Evolutionary conservation across 2,797 vertebrate species (phyloP).

Genomic region (Oryzias sinensis): DNA sequence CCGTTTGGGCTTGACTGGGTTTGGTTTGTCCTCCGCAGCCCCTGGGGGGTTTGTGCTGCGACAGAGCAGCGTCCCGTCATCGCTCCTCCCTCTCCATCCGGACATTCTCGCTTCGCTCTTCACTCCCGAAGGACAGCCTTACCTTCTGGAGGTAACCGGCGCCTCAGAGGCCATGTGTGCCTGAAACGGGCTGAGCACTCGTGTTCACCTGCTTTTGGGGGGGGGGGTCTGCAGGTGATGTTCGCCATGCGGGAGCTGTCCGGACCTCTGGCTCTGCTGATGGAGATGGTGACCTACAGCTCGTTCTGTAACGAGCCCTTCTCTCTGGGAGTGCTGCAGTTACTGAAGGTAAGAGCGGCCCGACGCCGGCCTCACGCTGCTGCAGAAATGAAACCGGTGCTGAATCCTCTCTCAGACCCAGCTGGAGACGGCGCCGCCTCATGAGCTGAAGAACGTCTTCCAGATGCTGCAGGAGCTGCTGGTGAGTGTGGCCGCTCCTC

Average conservation of each 20-base stretch:
- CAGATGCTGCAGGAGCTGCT: conserved; percentile 94
- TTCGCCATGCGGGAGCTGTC: conserved; percentile 94
- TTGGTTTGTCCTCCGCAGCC: conserved; percentile 67
- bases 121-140: conserved; percentile 91
- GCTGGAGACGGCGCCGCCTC: conserved; percentile 93
- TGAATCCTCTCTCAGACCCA: conserved; percentile 80
- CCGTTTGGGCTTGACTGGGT: neutral
- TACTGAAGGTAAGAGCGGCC: conserved; percentile 85
- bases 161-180: neutral
- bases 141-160: conserved; percentile 88
- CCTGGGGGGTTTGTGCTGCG: conserved; percentile 83
- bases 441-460: conserved; percentile 96
- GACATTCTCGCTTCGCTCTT: conserved; percentile 91
- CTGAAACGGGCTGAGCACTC: neutral
- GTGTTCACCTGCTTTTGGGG: neutral
- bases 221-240: conserved; percentile 85
- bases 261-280: conserved; percentile 86
- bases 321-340: conserved; percentile 88
- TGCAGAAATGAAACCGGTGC: neutral
- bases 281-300: conserved; percentile 93
- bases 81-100: conserved; percentile 85
- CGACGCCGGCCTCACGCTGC: neutral
- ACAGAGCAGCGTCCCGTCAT: conserved; percentile 69
- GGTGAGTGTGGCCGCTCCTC: conserved; percentile 71
- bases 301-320: conserved; percentile 95